phyloP scores from a whole-genome alignment of 2,888 invertebrate species.

The Erebia epiphron region DNA sequence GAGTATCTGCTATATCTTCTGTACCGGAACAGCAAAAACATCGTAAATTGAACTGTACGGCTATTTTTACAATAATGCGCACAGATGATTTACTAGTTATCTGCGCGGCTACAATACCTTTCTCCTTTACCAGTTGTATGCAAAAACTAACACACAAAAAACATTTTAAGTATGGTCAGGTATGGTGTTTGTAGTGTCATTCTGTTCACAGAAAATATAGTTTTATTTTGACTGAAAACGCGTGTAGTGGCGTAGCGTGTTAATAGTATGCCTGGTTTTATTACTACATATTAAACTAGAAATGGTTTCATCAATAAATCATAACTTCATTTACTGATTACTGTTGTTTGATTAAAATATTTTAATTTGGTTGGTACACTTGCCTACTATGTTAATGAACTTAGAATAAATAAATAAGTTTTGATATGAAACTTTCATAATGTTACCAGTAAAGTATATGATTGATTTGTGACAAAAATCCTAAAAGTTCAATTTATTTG shows the following conservation, averaged over 20 bases:
- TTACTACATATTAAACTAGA: background rate
- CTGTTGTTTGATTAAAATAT: background rate
- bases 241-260: background rate
- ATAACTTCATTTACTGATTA: constrained; percentile 7
- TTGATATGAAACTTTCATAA: background rate
- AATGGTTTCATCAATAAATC: background rate
- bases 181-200: background rate
- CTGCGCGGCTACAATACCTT: too few relatives aligned
- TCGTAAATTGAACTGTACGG: too few relatives aligned
- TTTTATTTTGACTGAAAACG: background rate
- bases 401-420: background rate
- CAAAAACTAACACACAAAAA: background rate
- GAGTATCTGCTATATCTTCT: too few relatives aligned
- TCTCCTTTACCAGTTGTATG: too few relatives aligned
- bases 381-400: background rate
- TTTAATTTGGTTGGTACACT: background rate
- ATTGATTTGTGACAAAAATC: background rate
- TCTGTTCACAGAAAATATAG: background rate
- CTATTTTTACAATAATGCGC: too few relatives aligned
- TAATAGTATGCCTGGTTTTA: background rate
- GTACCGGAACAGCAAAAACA: too few relatives aligned
- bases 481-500: background rate
- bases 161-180: background rate
- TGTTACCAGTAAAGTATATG: constrained; percentile 5
- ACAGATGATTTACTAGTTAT: too few relatives aligned